Conservation (phyloP, 2,888 invertebrate genomes). For the Cataglyphis livida region DNA sequence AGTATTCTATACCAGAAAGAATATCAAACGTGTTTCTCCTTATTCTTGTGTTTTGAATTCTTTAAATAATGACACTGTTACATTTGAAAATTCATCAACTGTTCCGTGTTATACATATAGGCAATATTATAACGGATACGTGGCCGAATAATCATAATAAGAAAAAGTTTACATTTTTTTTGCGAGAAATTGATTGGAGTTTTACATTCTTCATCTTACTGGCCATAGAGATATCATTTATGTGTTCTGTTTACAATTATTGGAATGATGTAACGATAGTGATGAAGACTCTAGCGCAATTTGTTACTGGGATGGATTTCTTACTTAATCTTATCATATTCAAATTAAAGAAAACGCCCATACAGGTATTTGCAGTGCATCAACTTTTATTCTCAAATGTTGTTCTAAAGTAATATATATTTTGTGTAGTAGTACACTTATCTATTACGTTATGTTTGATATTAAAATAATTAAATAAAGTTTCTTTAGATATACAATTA, state of each 20-base stretch:
- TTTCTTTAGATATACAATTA: background rate
- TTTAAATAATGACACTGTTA: background rate
- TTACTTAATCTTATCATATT: background rate
- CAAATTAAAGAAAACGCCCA: background rate
- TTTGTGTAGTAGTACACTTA: background rate
- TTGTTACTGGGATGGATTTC: background rate
- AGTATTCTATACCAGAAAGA: background rate
- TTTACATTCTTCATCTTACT: background rate
- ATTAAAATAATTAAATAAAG: background rate
- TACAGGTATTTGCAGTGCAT: background rate
- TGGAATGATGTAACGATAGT: background rate
- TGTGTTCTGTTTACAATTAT: background rate
- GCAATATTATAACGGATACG: background rate
- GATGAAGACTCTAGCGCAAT: background rate
- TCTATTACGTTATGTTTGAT: background rate
- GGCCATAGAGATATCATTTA: background rate
- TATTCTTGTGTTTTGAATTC: background rate
- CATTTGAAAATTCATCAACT: background rate
- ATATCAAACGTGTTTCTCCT: background rate
- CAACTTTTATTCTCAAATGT: background rate
- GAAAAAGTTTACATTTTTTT: background rate
- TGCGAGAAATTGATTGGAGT: background rate
- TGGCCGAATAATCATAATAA: background rate
- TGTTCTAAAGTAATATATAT: background rate
- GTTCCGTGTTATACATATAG: constrained; percentile 1